A percentile compares a stretch with the other conserved stretches of the same genome.
These are phyloP conservation scores for Panulirus ornatus DNA, from an alignment of 1,140 invertebrate genomes.

Conservation along the genomic window DNA sequence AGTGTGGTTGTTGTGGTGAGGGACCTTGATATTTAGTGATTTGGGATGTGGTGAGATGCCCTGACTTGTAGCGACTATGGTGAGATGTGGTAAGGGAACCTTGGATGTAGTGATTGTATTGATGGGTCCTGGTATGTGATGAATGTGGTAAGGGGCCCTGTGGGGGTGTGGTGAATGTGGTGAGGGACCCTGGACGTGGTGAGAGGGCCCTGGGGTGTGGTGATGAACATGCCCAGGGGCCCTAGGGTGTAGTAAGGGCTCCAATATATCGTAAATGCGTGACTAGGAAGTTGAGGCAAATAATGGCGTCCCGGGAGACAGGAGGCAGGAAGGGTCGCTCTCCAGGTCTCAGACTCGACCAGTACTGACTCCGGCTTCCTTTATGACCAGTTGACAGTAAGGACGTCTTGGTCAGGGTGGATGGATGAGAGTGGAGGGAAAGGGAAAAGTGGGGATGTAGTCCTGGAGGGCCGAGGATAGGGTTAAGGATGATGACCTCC, in stretches of 20 bases:
- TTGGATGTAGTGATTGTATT: no score
- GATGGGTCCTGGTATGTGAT: no score
- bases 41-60: no score
- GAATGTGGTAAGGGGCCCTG: no score
- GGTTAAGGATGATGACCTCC: no score
- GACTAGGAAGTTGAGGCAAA: conserved; percentile 1
- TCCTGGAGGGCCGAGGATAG: neutral
- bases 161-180: neutral
- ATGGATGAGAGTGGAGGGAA: neutral
- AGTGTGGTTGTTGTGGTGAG: no score
- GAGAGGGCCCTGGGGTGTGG: neutral
- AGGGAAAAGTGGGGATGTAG: neutral
- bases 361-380: neutral
- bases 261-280: conserved; percentile 24
- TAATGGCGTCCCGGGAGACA: conserved; percentile 17
- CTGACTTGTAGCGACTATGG: no score
- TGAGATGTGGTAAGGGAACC: no score
- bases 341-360: neutral
- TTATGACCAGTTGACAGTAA: neutral
- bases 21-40: no score
- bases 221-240: neutral
- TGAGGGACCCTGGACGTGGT: neutral
- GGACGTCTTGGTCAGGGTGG: neutral
- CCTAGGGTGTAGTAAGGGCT: neutral
- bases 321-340: neutral